Evolutionary conservation across 2,888 invertebrate species (phyloP).

Genomic region (Amphimallon solstitiale): DNA sequence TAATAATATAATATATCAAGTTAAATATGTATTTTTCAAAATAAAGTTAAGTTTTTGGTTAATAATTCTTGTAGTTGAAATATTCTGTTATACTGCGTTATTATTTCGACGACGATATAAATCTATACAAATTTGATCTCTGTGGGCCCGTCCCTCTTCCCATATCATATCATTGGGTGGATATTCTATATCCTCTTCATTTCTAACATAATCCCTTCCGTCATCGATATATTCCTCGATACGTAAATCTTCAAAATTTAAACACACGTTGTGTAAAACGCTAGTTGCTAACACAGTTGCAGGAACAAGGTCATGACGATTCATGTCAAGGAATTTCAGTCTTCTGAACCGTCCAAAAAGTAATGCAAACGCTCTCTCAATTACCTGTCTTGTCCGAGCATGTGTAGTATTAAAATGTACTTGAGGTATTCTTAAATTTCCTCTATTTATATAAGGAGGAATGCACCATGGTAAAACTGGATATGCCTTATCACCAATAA

Average conservation of each 20-base stretch:
- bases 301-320: constrained; percentile 39
- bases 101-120: no score
- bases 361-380: constrained; percentile 42
- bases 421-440: constrained; percentile 37
- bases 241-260: constrained; percentile 6
- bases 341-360: constrained; percentile 41
- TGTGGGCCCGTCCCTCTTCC: no score
- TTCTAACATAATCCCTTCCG: not conserved
- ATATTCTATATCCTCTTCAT: no score
- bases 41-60: no score
- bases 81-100: no score
- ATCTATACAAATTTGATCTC: no score
- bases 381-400: constrained; percentile 37
- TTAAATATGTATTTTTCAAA: no score
- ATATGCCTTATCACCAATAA: no score
- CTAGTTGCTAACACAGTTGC: constrained; percentile 40
- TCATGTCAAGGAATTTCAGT: constrained; percentile 43
- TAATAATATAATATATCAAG: no score
- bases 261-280: constrained; percentile 44
- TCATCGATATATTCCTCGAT: constrained; percentile 12
- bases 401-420: constrained; percentile 37
- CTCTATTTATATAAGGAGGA: constrained; percentile 41
- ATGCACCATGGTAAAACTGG: no score
- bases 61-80: no score
- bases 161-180: no score